Evolutionary conservation across 2,797 vertebrate genomes (phyloP), one percentile per base, ranked within the genome.

Genomic region (Poecilia gillii): DNA sequence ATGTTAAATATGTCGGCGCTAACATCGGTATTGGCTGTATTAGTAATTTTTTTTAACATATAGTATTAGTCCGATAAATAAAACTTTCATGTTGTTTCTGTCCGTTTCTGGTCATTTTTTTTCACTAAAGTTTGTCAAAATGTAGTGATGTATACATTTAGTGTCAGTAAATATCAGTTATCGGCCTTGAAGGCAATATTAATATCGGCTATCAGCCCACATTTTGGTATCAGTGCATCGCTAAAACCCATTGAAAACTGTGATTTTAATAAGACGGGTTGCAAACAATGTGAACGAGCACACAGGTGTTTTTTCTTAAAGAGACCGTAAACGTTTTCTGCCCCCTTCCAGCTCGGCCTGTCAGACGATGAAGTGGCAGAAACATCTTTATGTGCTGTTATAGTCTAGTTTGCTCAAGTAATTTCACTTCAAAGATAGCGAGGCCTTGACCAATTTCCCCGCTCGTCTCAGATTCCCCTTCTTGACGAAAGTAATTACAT

Each of bases 371-470:
- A 74, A 72, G 36, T 36, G 43, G 45, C 11, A 16, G 7, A 4
- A 41, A 36, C n/a, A 7, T 71, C 78, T 74, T 77, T 45, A 73
- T 1, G 28, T 64, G 74, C 77, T 0, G 53, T 43, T 71, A 41
- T 73, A 45, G 77, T 84, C 77, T 91, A 88, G 77, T 92, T 89
- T 77, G 83, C 84, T 75, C 49, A 87, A 92, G 85, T 83, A 88
- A 89, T 90, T 94, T 88, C 62, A 89, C 90, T 94, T 92, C 85
- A 92, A 91, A 92, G 90, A 93, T 88, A 87, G 71, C 3, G 74
- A 85, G 87, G 88, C 89, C 75, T 82, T 91, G 89, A 92, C 91
- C 91, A 92, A 89, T 94, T 86, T 80, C 84, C 79, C 46, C 23
- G 79, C 85, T 89, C 57, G 81, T 86, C 89, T 92, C 84, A 68